phyloP scores from a whole-genome alignment of 2,797 vertebrate genomes.

The Amphiprion clarkii region DNA sequence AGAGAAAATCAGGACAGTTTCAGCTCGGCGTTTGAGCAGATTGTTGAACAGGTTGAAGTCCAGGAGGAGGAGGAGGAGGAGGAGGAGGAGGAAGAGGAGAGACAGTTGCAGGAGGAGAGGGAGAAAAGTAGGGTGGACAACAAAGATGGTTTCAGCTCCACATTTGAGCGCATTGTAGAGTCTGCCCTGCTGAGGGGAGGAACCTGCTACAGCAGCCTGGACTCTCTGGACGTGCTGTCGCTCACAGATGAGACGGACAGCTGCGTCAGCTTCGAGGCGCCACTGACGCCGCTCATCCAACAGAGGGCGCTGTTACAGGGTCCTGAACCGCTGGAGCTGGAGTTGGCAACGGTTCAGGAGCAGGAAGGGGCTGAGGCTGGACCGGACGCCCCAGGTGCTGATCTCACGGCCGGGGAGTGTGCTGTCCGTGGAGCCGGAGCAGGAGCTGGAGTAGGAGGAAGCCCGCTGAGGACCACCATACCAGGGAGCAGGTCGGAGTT shows the following conservation, averaged over 20 bases:
- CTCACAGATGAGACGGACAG: slow-evolving; percentile 98
- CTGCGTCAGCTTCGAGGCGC: slow-evolving; percentile 96
- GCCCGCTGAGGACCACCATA: slow-evolving; percentile 92
- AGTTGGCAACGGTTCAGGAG: slow-evolving; percentile 87
- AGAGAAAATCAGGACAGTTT: slow-evolving; percentile 90
- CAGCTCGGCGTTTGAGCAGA: slow-evolving; percentile 95
- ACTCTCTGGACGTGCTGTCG: slow-evolving; percentile 95
- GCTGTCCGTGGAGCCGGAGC: slow-evolving; percentile 54
- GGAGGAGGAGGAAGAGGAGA: slow-evolving; percentile 81
- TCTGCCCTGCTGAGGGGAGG: slow-evolving; percentile 93
- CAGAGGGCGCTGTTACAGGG: slow-evolving; percentile 91
- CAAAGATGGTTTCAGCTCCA: slow-evolving; percentile 96
- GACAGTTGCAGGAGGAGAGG: slow-evolving; percentile 71
- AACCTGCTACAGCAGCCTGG: slow-evolving; percentile 97
- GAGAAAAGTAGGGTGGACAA: slow-evolving; percentile 87
- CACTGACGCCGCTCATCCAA: slow-evolving; percentile 96
- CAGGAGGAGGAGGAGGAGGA: slow-evolving; percentile 61
- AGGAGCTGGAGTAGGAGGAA: slow-evolving; percentile 82
- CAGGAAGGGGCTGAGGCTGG: slow-evolving; percentile 84
- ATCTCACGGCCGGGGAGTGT: slow-evolving; percentile 69
- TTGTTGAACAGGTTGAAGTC: slow-evolving; percentile 89
- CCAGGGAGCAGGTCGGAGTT: slow-evolving; percentile 96
- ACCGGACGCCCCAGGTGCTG: slow-evolving; percentile 72
- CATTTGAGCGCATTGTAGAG: slow-evolving; percentile 96
- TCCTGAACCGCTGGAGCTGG: slow-evolving; percentile 90